Evolutionary conservation across 2,888 invertebrate species (phyloP), one percentile per base, ranked within the genome.

Genomic region (Acronicta leporina): DNA sequence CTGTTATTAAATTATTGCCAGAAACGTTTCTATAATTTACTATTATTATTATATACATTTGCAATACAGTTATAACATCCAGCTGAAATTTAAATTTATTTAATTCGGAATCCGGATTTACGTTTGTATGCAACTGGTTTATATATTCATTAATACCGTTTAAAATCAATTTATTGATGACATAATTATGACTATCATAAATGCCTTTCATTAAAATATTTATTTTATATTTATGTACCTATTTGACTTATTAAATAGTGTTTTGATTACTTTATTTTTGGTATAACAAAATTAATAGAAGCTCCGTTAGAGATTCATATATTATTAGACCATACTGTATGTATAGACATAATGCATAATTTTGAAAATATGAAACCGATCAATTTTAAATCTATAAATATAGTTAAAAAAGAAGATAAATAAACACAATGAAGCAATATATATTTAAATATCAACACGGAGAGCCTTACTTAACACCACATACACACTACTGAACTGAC

Each of bases 11-110:
- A 73, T 67, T 65, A 48, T 48, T 40, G 47, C 51, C 27, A 51
- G 27, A 67, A 66, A 66, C 48, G 35, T 59, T 66, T 66, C 55
- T 66, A 47, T 49, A 55, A 67, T 61, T 67, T 44, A 40, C 41
- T 50, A 50, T 53, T n/a, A 50, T 53, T n/a, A 58, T 59, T 47
- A 63, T 63, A 56, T 48, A 46, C 41, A 68, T 56, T 68, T 68
- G 44, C 57, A 16, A 38, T 62, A 56, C 68, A 56, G 68, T 63
- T 68, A 72, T 15, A 51, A 42, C 33, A 45, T 50, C 45, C 46
- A 45, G 45, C 2, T 44, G 38, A 50, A 45, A 42, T 51, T 46
- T 57, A 49, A 51, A 20, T 51, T 35, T 46, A 45, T 61, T 45
- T 46, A n/a, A 8, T 10, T 45, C 54, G 13, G 11, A 44, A 59